Evolutionary conservation across 2,797 vertebrate species (phyloP).

Genomic region (Spinibarbus caldwelli): DNA sequence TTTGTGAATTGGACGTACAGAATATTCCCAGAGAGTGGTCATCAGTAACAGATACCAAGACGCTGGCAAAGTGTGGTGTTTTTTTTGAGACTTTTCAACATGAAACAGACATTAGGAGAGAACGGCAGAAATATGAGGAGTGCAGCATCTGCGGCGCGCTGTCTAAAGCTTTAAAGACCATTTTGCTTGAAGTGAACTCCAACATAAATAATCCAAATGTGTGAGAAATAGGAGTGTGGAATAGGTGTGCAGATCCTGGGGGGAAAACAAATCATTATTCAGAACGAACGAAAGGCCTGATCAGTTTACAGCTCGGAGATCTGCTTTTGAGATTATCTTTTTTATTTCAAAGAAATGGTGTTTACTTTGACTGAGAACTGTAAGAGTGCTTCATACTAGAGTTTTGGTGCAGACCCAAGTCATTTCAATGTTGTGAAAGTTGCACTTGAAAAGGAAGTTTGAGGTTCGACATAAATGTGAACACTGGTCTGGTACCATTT

Average conservation of each 20-base stretch:
- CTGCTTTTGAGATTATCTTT: constrained; percentile 48
- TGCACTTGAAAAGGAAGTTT: neutral
- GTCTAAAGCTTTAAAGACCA: constrained; percentile 44
- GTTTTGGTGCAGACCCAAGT: neutral
- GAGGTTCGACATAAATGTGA: neutral
- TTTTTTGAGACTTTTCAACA: constrained; percentile 13
- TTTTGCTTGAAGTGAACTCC: constrained; percentile 44
- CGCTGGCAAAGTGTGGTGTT: constrained; percentile 4
- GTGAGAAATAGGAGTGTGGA: constrained; percentile 42
- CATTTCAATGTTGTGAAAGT: neutral
- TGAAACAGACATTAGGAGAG: constrained; percentile 39
- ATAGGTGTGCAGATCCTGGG: constrained; percentile 12
- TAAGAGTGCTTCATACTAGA: constrained; percentile 2
- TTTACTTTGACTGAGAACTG: constrained; percentile 14
- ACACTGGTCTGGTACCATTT: neutral
- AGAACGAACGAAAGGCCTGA: constrained; percentile 18
- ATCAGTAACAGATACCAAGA: constrained; percentile 21
- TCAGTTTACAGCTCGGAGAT: constrained; percentile 43
- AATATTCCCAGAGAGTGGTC: constrained; percentile 36
- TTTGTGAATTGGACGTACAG: constrained; percentile 34
- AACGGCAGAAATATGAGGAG: constrained; percentile 31
- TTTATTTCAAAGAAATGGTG: constrained; percentile 29
- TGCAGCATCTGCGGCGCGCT: constrained; percentile 22
- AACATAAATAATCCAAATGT: constrained; percentile 46
- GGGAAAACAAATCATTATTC: constrained; percentile 40